These are phyloP conservation scores for Hirtodrosophila histrioides DNA, from an alignment of 2,888 invertebrate species.

Conservation along the genomic window DNA sequence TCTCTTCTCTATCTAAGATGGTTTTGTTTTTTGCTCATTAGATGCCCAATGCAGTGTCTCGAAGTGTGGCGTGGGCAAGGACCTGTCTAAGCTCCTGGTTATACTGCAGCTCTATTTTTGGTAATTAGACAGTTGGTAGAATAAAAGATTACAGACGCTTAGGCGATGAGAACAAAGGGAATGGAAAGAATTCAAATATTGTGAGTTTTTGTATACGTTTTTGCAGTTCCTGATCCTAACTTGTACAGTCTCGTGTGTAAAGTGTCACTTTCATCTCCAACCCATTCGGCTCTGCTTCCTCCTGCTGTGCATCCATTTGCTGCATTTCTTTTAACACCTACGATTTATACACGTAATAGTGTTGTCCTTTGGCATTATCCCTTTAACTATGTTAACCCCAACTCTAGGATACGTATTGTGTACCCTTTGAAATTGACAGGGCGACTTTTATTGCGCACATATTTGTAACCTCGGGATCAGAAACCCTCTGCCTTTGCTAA, in stretches of 20 bases:
- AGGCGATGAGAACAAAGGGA: too few relatives aligned
- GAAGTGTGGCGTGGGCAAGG: conserved; percentile 17
- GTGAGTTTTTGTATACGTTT: not conserved
- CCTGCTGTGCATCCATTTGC: conserved; percentile 31
- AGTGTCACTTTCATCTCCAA: not conserved
- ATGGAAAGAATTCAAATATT: too few relatives aligned
- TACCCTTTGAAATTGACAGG: conserved; percentile 20
- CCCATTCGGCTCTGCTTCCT: not conserved
- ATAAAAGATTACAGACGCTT: conserved; percentile 17
- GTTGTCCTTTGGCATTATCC: conserved; percentile 24
- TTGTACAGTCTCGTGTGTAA: too few relatives aligned
- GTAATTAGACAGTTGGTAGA: conserved; percentile 40
- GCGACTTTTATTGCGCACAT: conserved; percentile 55
- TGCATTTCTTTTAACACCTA: conserved; percentile 61
- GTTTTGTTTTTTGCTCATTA: conserved; percentile 39
- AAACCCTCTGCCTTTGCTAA: conserved; percentile 32
- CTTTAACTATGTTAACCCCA: conserved; percentile 12
- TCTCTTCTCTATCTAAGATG: not conserved
- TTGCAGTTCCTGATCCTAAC: not conserved
- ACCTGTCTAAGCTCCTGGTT: conserved; percentile 16
- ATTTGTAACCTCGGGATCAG: conserved; percentile 25
- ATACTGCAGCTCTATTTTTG: conserved; percentile 6
- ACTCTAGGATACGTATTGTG: not conserved
- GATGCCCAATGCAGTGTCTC: conserved; percentile 18
- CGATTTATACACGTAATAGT: conserved; percentile 43